phyloP scores from a whole-genome alignment of 1,140 invertebrate species.

The Monochamus saltuarius region DNA sequence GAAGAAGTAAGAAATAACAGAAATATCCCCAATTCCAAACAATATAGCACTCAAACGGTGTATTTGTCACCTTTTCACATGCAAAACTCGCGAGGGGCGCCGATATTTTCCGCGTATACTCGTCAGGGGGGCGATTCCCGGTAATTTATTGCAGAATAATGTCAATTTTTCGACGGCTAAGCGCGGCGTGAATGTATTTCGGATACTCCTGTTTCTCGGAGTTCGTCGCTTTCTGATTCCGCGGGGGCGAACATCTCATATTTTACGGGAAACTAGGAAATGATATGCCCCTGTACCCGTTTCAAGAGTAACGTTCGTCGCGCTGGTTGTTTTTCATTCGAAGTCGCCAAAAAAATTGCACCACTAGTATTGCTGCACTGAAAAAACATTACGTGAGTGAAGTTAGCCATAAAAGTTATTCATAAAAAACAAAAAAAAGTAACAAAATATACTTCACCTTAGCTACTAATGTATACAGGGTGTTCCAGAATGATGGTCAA shows the following conservation, averaged over 20 bases:
- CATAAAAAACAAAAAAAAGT: too few species aligned
- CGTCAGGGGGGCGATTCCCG: conserved; percentile 34
- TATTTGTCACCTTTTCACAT: conserved; percentile 42
- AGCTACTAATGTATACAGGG: too few species aligned
- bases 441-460: too few species aligned
- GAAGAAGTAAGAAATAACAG: background rate
- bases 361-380: too few species aligned
- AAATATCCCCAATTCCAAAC: conserved; percentile 30
- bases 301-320: too few species aligned
- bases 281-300: conserved; percentile 2
- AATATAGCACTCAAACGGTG: conserved; percentile 35
- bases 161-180: conserved; percentile 34
- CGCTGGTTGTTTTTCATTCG: too few species aligned
- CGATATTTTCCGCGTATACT: conserved; percentile 32
- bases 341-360: too few species aligned
- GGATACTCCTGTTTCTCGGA: conserved; percentile 2
- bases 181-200: conserved; percentile 19
- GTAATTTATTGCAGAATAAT: conserved; percentile 41
- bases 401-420: too few species aligned
- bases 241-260: conserved; percentile 10
- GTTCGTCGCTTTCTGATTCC: conserved; percentile 11
- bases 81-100: conserved; percentile 29
- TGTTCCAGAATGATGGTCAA: too few species aligned
- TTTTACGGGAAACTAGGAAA: conserved; percentile 12
- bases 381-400: too few species aligned